phyloP scores from a whole-genome alignment of 2,888 invertebrate species.

The Tachina fera region DNA sequence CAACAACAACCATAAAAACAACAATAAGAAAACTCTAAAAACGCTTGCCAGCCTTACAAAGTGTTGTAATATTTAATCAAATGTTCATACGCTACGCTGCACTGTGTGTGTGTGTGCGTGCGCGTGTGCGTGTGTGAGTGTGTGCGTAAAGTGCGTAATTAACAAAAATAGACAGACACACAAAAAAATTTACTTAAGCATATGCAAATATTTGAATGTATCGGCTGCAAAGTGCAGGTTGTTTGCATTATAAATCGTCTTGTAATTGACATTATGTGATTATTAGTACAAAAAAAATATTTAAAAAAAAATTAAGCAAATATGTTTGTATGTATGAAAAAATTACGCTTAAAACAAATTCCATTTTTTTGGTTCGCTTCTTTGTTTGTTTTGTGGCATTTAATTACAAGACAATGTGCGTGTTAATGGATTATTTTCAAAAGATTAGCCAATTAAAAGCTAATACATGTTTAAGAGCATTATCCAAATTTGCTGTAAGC shows the following conservation, averaged over 20 bases:
- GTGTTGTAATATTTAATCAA: conserved; percentile 48
- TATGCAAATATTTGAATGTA: conserved; percentile 8
- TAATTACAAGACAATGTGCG: conserved; percentile 31
- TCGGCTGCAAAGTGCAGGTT: conserved; percentile 18
- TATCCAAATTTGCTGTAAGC: not conserved
- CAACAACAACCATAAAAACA: not conserved
- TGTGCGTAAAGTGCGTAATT: conserved; percentile 48
- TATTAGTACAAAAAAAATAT: conserved; percentile 9
- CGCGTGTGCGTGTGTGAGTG: too few species aligned
- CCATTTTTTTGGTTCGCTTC: not conserved
- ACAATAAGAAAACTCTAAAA: not conserved
- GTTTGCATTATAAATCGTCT: conserved; percentile 51
- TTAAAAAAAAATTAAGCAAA: too few species aligned
- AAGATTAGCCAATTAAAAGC: conserved; percentile 27
- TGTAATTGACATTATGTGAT: conserved; percentile 52
- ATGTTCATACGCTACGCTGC: not conserved
- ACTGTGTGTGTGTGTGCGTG: not conserved
- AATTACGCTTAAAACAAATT: not conserved
- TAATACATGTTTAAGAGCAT: conserved; percentile 4
- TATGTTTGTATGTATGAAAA: too few species aligned
- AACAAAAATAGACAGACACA: not conserved
- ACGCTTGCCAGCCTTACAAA: conserved; percentile 8
- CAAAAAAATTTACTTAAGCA: not conserved
- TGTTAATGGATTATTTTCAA: conserved; percentile 39
- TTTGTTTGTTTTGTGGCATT: conserved; percentile 12